These are phyloP conservation scores for Bombus balteatus DNA, from an alignment of 1,140 invertebrate genomes.

Conservation along the genomic window DNA sequence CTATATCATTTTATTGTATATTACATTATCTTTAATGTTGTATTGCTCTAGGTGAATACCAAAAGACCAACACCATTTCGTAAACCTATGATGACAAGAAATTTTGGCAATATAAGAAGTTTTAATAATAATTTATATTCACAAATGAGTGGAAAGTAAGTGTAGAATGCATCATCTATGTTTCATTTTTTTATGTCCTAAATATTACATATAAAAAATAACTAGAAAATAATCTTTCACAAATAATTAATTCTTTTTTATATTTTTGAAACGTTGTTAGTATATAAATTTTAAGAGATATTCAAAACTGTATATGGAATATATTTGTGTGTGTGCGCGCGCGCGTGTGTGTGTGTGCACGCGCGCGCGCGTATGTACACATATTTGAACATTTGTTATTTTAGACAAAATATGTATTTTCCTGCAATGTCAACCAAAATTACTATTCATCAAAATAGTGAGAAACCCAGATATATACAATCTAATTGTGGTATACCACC, in stretches of 20 bases:
- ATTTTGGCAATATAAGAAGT: background rate
- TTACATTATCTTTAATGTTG: background rate
- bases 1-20: background rate
- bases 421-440: conserved; percentile 2
- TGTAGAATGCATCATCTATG: background rate
- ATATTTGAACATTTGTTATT: background rate
- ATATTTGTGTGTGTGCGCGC: background rate
- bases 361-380: background rate
- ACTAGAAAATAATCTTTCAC: background rate
- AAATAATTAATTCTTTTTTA: background rate
- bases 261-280: background rate
- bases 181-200: background rate
- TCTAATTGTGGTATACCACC: background rate
- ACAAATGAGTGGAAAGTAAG: conserved; percentile 42
- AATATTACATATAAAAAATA: background rate
- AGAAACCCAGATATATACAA: conserved; percentile 44
- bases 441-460: conserved; percentile 18
- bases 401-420: background rate
- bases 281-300: background rate
- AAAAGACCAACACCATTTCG: conserved; percentile 10
- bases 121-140: background rate
- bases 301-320: background rate
- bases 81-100: background rate
- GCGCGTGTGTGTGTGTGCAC: rapidly evolving
- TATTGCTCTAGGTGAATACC: conserved; percentile 9